phyloP scores from a whole-genome alignment of 1,140 invertebrate species.

The Cotesia typhae region DNA sequence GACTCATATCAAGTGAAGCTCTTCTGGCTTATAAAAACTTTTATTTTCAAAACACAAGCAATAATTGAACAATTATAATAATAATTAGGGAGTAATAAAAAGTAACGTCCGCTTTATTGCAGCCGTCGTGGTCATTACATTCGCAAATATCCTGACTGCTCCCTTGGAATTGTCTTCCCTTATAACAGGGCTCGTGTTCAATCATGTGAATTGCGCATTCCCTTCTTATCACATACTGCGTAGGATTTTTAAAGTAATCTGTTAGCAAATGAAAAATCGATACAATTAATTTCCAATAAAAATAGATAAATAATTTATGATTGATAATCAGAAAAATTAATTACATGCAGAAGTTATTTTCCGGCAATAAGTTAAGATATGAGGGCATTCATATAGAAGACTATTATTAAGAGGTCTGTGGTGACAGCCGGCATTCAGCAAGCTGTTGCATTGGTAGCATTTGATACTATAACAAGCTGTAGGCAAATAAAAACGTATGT shows the following conservation, averaged over 20 bases:
- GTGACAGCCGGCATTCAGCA: slow-evolving; percentile 40
- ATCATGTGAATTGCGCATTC: slow-evolving; percentile 46
- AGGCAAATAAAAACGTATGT: not conserved
- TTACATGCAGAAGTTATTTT: slow-evolving; percentile 45
- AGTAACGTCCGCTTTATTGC: slow-evolving; percentile 38
- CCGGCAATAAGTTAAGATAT: slow-evolving; percentile 41
- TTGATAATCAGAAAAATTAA: not conserved
- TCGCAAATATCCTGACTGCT: slow-evolving; percentile 50
- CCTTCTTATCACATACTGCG: slow-evolving; percentile 38
- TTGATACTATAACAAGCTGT: slow-evolving; percentile 37
- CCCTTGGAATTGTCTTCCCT: slow-evolving; percentile 45
- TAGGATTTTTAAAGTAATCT: slow-evolving; percentile 49
- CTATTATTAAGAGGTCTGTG: slow-evolving; percentile 36
- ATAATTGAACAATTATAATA: not conserved
- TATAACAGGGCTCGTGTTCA: slow-evolving; percentile 42
- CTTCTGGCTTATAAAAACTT: too few relatives aligned
- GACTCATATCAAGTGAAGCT: too few relatives aligned
- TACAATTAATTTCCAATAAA: not conserved
- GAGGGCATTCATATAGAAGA: slow-evolving; percentile 42
- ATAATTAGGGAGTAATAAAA: slow-evolving; percentile 20
- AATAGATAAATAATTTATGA: slow-evolving; percentile 7
- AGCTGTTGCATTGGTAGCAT: slow-evolving; percentile 50
- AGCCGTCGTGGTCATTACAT: slow-evolving; percentile 41
- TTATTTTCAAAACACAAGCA: not conserved
- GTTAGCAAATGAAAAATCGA: slow-evolving; percentile 4